phyloP scores from a whole-genome alignment of 2,113 vertebrate genomes.

The Hippocampus abdominalis region DNA sequence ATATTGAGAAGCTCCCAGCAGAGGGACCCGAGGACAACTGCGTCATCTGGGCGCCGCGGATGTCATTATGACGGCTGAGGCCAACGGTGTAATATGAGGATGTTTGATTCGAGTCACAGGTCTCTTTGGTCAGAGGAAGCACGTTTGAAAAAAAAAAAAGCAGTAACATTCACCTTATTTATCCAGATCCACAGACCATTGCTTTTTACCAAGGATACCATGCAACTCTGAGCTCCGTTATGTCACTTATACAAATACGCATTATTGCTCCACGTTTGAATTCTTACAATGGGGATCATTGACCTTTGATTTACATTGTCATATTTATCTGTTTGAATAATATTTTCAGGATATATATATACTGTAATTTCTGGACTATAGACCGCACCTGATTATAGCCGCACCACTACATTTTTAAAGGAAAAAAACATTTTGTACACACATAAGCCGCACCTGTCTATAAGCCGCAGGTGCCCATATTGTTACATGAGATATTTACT shows the following conservation, averaged over 20 bases:
- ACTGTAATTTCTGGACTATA: no score
- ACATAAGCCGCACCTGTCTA: no score
- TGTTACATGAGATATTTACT: no score
- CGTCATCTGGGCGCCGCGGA: not conserved
- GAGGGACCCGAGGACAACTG: conserved; percentile 8
- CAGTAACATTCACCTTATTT: not conserved
- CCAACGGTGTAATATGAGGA: conserved; percentile 1
- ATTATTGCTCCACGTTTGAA: not conserved
- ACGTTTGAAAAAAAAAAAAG: not conserved
- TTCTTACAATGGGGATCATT: not conserved
- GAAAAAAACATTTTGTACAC: no score
- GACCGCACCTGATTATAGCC: no score
- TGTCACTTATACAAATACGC: not conserved
- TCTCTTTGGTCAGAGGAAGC: not conserved
- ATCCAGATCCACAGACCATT: not conserved
- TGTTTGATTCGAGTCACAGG: not conserved
- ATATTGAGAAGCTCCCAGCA: not conserved
- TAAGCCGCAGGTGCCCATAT: no score
- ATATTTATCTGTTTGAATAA: no score
- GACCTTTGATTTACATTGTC: not conserved
- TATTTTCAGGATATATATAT: no score
- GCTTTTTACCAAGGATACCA: not conserved
- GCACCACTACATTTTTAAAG: no score
- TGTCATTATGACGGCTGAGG: not conserved
- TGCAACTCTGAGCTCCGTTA: not conserved